phyloP scores from a whole-genome alignment of 2,888 invertebrate species.

The Dryocosmus kuriphilus region DNA sequence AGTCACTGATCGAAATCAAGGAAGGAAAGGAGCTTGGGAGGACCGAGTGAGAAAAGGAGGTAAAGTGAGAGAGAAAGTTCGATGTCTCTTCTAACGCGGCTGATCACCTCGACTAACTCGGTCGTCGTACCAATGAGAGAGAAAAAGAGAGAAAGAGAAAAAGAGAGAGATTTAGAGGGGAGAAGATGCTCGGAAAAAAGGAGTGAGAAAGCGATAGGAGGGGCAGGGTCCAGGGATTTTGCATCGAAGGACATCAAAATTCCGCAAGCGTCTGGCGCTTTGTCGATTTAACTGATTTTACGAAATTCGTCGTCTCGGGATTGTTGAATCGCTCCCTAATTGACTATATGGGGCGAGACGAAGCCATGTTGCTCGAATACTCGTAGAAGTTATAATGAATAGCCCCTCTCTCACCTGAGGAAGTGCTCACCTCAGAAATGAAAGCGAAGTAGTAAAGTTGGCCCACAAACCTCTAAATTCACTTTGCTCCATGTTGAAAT shows the following conservation, averaged over 20 bases:
- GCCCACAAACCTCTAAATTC: constrained; percentile 35
- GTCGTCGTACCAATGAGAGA: constrained; percentile 50
- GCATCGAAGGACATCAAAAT: constrained; percentile 51
- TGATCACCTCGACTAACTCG: constrained; percentile 49
- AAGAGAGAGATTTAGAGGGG: background rate
- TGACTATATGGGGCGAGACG: constrained; percentile 15
- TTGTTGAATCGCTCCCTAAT: constrained; percentile 31
- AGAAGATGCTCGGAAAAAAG: constrained; percentile 34
- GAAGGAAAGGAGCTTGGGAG: constrained; percentile 21
- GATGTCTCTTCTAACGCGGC: constrained; percentile 59
- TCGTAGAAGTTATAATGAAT: constrained; percentile 17
- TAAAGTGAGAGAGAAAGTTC: constrained; percentile 54
- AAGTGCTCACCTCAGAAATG: constrained; percentile 15
- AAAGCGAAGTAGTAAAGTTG: constrained; percentile 36
- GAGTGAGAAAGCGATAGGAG: constrained; percentile 29
- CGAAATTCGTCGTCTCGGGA: constrained; percentile 42
- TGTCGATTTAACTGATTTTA: constrained; percentile 43
- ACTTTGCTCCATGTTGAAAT: constrained; percentile 31
- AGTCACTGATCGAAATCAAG: constrained; percentile 28
- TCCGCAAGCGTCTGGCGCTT: constrained; percentile 44
- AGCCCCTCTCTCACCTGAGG: constrained; percentile 19
- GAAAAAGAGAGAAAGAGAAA: constrained; percentile 46
- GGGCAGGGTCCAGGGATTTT: constrained; percentile 12
- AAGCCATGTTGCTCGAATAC: constrained; percentile 8
- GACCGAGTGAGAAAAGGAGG: constrained; percentile 40